These are phyloP conservation scores for Monochamus saltuarius DNA, from an alignment of 1,140 invertebrate species.

Conservation along the genomic window DNA sequence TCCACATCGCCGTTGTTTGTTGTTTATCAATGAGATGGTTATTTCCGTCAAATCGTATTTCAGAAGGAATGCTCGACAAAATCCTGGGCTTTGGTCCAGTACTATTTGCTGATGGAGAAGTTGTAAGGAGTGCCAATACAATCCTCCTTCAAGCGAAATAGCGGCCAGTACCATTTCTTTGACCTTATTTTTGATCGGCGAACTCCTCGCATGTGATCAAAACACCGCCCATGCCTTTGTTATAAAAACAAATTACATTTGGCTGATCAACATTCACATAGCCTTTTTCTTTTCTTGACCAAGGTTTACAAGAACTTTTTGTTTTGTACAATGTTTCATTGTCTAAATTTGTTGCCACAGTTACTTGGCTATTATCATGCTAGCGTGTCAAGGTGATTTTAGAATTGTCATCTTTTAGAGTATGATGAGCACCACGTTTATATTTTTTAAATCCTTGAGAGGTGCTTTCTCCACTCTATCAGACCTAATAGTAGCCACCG, in stretches of 20 bases:
- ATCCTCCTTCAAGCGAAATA: constrained; percentile 6
- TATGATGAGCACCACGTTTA: constrained; percentile 15
- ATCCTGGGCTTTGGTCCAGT: constrained; percentile 8
- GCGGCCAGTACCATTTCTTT: constrained; percentile 11
- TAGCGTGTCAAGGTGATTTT: constrained; percentile 23
- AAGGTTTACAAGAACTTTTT: constrained; percentile 8
- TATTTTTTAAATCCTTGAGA: constrained; percentile 4
- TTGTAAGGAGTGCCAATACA: constrained; percentile 10
- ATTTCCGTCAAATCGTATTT: too few species aligned
- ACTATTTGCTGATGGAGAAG: neutral
- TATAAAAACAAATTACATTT: constrained; percentile 2
- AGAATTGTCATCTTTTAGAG: constrained; percentile 23
- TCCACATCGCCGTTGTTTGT: constrained; percentile 15
- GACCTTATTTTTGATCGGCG: constrained; percentile 5
- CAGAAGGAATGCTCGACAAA: neutral
- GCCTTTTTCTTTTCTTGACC: constrained; percentile 3
- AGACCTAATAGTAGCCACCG: constrained; percentile 22
- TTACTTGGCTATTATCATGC: constrained; percentile 34
- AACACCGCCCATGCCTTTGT: constrained; percentile 10
- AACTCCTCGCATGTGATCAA: neutral
- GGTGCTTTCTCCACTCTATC: constrained; percentile 6
- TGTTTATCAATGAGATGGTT: too few species aligned
- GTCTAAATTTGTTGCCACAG: constrained; percentile 21
- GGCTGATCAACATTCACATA: constrained; percentile 4
- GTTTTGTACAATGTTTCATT: constrained; percentile 1